phyloP scores from a whole-genome alignment of 2,888 invertebrate species.

The Brenthis ino region DNA sequence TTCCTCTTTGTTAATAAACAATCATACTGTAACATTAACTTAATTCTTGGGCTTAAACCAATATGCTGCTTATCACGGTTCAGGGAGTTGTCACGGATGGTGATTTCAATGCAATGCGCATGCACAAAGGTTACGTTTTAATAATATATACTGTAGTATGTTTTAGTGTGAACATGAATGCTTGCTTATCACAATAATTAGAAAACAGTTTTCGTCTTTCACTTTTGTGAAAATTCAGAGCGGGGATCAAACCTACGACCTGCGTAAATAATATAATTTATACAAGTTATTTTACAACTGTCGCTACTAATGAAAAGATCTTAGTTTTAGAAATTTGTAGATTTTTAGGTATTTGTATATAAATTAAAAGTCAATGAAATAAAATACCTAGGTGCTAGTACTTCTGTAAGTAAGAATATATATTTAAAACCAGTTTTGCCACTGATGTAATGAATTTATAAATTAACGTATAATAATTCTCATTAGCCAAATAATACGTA shows the following conservation, averaged over 20 bases:
- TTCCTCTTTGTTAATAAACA: background rate
- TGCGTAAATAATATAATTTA: no score
- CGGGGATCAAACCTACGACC: no score
- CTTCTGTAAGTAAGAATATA: background rate
- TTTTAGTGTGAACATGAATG: background rate
- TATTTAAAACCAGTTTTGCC: constrained; percentile 1
- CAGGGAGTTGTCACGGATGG: constrained; percentile 69
- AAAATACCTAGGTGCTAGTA: background rate
- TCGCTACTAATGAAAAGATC: no score
- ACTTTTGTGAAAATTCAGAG: no score
- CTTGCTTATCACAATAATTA: no score
- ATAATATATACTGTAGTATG: background rate
- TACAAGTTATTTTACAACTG: no score
- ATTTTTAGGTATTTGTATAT: no score
- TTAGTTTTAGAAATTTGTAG: no score
- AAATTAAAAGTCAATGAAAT: no score
- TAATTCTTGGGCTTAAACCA: constrained; percentile 40
- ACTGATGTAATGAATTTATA: background rate
- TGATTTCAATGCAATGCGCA: constrained; percentile 54
- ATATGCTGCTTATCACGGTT: constrained; percentile 61
- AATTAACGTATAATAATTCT: background rate
- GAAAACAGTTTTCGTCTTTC: no score
- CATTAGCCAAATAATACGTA: background rate
- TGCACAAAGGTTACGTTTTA: constrained; percentile 30
- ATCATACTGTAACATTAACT: background rate